phyloP scores from a whole-genome alignment of 2,797 vertebrate species.

The Urosaurus nigricauda region DNA sequence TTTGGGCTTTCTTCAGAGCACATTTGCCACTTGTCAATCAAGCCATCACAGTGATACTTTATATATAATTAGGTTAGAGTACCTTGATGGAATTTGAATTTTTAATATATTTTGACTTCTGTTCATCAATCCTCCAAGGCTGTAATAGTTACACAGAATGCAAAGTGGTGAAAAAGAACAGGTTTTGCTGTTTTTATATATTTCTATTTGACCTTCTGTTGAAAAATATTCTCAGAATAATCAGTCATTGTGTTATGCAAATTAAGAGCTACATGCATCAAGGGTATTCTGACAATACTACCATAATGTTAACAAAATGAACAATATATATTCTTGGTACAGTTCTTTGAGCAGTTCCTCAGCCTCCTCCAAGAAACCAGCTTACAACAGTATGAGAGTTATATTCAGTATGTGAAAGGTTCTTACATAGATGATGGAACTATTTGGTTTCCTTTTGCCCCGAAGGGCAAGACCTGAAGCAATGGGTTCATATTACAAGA shows the following conservation, averaged over 20 bases:
- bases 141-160: neutral
- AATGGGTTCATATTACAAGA: neutral
- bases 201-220: slow-evolving; percentile 1
- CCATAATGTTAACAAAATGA: neutral
- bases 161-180: slow-evolving; percentile 24
- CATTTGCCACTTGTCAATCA: slow-evolving; percentile 53
- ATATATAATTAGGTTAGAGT: slow-evolving; percentile 43
- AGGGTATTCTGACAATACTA: neutral
- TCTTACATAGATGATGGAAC: neutral
- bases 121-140: slow-evolving; percentile 45
- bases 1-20: slow-evolving; percentile 36
- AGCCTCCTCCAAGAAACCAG: neutral
- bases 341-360: neutral
- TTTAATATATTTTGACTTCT: slow-evolving; percentile 36
- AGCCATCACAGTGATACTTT: slow-evolving; percentile 55
- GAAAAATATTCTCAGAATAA: slow-evolving; percentile 24
- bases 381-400: neutral
- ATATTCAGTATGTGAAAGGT: neutral
- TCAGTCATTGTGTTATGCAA: neutral
- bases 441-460: neutral
- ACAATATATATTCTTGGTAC: slow-evolving; percentile 3
- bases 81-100: slow-evolving; percentile 49
- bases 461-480: neutral
- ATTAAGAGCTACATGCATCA: slow-evolving; percentile 10
- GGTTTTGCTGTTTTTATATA: neutral